These are phyloP conservation scores for Drosophila albomicans DNA, from an alignment of 1,140 invertebrate genomes.

Conservation along the genomic window DNA sequence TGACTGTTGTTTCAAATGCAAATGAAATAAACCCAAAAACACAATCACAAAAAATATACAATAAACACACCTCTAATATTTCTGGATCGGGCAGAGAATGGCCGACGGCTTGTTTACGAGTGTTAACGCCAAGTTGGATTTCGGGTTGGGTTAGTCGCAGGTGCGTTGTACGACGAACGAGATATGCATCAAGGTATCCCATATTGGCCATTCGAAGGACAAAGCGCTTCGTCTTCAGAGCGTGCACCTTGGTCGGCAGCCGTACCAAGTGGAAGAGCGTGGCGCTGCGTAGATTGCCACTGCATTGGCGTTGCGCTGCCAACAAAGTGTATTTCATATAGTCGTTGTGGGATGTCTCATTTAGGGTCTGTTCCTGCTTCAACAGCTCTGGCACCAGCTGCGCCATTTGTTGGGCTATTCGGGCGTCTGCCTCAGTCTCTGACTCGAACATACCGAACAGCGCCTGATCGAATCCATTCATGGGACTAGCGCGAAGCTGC, in stretches of 20 bases:
- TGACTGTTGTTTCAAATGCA: too few relatives aligned
- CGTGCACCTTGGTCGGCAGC: constrained; percentile 84
- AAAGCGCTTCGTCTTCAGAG: constrained; percentile 86
- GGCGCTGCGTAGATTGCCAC: constrained; percentile 90
- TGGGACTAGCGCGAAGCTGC: constrained; percentile 91
- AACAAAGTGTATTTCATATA: constrained; percentile 94
- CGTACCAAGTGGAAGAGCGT: constrained; percentile 90
- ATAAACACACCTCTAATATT: constrained; percentile 87
- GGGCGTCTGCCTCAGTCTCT: constrained; percentile 89
- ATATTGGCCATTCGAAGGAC: constrained; percentile 89
- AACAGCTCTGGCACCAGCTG: constrained; percentile 91
- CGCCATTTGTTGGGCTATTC: constrained; percentile 87
- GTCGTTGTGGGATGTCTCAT: constrained; percentile 90
- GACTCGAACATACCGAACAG: constrained; percentile 93
- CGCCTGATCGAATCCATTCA: constrained; percentile 88
- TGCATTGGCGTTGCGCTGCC: constrained; percentile 90
- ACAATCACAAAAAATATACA: too few relatives aligned
- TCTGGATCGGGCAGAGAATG: constrained; percentile 89
- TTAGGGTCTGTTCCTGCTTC: constrained; percentile 92
- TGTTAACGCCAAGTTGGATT: background rate
- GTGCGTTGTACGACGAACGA: constrained; percentile 85
- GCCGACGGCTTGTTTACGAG: constrained; percentile 3
- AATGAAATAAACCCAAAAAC: too few relatives aligned
- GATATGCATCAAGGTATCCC: constrained; percentile 89
- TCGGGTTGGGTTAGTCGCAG: constrained; percentile 53